Percentiles rank a stretch among this genome's conserved stretches.
Conservation (phyloP, 1,140 invertebrate species). For the Sinonovacula constricta region DNA sequence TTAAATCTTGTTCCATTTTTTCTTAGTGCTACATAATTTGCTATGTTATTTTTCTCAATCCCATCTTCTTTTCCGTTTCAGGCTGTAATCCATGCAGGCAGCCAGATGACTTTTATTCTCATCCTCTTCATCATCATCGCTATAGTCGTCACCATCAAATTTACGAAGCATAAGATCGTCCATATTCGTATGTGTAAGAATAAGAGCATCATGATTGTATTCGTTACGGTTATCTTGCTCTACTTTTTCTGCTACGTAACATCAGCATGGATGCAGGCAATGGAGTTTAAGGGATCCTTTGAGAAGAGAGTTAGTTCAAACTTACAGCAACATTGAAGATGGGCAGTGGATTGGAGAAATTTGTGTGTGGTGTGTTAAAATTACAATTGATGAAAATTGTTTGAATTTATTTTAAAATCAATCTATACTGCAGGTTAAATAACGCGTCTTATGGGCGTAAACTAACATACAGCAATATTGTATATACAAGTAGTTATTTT, state of each 20-base stretch:
- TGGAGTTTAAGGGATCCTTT: constrained; percentile 71
- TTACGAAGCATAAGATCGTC: constrained; percentile 56
- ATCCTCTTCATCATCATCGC: constrained; percentile 61
- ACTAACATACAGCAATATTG: too few species aligned
- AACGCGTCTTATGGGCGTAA: too few species aligned
- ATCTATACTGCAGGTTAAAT: too few species aligned
- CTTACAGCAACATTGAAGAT: constrained; percentile 10
- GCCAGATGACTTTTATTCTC: constrained; percentile 52
- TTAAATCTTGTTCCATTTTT: too few species aligned
- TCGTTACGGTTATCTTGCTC: constrained; percentile 64
- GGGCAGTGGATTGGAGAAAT: too few species aligned
- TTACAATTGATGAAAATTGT: too few species aligned
- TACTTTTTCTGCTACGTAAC: constrained; percentile 74
- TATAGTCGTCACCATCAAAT: constrained; percentile 51
- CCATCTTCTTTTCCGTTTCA: constrained; percentile 9
- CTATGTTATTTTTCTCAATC: too few species aligned
- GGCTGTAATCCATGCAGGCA: constrained; percentile 39
- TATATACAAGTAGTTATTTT: too few species aligned
- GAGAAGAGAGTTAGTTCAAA: constrained; percentile 62
- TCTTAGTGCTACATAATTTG: too few species aligned
- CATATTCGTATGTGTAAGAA: constrained; percentile 64
- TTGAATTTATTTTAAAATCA: too few species aligned
- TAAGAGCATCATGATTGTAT: constrained; percentile 70
- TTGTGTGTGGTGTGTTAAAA: too few species aligned
- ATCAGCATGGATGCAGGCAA: constrained; percentile 71